Base-by-base conservation (phyloP, 2,888 invertebrate genomes). In the Drosophila nr. medialis region DNA sequence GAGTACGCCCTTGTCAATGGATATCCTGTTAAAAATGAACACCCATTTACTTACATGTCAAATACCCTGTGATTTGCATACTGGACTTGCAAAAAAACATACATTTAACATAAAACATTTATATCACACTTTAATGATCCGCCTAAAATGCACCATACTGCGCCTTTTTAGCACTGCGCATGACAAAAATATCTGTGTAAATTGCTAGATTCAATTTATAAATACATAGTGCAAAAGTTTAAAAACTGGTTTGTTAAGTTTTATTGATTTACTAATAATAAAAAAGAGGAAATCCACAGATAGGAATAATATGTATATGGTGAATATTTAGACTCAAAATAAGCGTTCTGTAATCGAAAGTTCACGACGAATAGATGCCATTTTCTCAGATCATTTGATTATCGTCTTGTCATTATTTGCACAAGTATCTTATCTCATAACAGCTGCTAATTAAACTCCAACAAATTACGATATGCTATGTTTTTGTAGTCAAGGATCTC, bases 41-140 rank as follows among this genome's bases (percentile, higher is more conserved):
- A 32, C 3, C 30, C 30, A 32, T 10, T 30, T 30, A 10, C 30
- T 30, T 30, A 30, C 10, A 30, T 30, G 30, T 30, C 30, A 30
- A 30, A 30, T 10, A 30, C n/a, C 4, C 10, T 40, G 15, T 15
- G 15, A 36, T 36, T 36, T 18, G 15, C 36, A 7, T 6, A 2
- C 15, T 36, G 6, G 6, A 7, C 36, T 36, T 18, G 21, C 51
- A n/a, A 21, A 45, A 49, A 63, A 63, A 42, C 42, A 63, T 53
- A 61, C 54, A 67, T 29, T 32, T 32, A 32, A 32, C 10, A 32
- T 32, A 10, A 32, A 32, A 59, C 58, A 65, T 63, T 74, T 38
- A 24, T 70, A 64, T 56, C 74, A 67, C 67, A 72, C 72, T 61
- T 72, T 74, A 56, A 67, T 64, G 72, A 72, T 72, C 42, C 63